A percentile compares a stretch with the other conserved stretches of the same genome.
Conservation (phyloP, 1,140 invertebrate genomes). For the Sipha flava region DNA sequence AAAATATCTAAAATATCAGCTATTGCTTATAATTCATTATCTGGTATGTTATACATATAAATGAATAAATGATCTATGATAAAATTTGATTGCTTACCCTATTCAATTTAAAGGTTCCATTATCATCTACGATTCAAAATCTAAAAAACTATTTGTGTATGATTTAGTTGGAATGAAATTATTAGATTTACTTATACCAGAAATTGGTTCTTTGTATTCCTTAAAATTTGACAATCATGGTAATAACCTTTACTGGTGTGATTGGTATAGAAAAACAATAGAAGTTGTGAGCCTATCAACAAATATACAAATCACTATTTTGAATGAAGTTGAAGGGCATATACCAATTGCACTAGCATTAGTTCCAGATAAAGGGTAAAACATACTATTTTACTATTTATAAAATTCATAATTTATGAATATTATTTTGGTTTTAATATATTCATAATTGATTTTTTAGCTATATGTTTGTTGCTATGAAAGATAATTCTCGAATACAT, state of each 20-base stretch:
- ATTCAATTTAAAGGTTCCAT: conserved; percentile 35
- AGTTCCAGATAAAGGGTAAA: conserved; percentile 56
- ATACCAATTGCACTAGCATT: conserved; percentile 54
- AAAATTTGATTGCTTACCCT: neutral
- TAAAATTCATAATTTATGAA: neutral
- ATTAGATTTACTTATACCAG: conserved; percentile 43
- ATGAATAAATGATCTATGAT: neutral
- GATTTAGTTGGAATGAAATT: conserved; percentile 43
- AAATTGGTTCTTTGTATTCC: conserved; percentile 50
- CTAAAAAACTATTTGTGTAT: conserved; percentile 40
- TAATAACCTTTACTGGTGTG: conserved; percentile 59
- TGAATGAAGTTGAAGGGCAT: conserved; percentile 48
- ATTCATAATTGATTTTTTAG: conserved; percentile 42
- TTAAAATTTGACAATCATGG: conserved; percentile 59
- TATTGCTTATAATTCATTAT: conserved; percentile 42
- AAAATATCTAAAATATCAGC: conserved; percentile 35
- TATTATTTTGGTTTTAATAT: neutral
- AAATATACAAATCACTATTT: conserved; percentile 48
- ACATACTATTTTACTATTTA: conserved; percentile 10
- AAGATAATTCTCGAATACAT: conserved; percentile 44
- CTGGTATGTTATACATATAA: conserved; percentile 36
- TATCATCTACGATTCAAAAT: conserved; percentile 38
- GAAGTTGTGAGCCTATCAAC: conserved; percentile 52
- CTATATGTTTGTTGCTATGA: conserved; percentile 57
- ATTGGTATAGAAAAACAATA: conserved; percentile 49